phyloP scores from a whole-genome alignment of 1,140 invertebrate species.

The Drosophila lacteicornis region DNA sequence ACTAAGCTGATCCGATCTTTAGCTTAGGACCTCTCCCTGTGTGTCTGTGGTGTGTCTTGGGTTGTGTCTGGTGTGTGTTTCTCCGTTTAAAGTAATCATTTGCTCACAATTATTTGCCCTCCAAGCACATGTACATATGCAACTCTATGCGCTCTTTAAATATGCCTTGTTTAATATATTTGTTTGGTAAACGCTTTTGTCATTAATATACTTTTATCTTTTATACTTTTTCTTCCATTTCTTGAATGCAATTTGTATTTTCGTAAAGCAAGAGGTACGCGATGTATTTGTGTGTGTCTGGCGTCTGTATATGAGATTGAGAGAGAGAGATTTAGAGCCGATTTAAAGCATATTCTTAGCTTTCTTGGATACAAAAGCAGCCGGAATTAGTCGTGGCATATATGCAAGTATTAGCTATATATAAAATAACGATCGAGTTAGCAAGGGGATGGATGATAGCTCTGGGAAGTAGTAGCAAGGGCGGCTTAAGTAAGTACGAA shows the following conservation, averaged over 20 bases:
- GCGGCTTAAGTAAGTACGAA: slow-evolving; percentile 22
- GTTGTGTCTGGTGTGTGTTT: slow-evolving; percentile 2
- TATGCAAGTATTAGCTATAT: slow-evolving; percentile 33
- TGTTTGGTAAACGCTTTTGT: slow-evolving; percentile 53
- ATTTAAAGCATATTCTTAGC: slow-evolving; percentile 63
- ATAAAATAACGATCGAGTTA: slow-evolving; percentile 40
- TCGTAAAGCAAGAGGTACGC: slow-evolving; percentile 82
- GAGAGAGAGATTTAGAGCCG: slow-evolving; percentile 20
- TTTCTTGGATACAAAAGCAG: slow-evolving; percentile 36
- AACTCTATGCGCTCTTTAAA: slow-evolving; percentile 61
- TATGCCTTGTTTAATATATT: slow-evolving; percentile 61
- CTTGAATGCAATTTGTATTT: slow-evolving; percentile 54
- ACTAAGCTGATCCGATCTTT: too few species aligned
- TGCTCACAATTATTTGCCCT: slow-evolving; percentile 66
- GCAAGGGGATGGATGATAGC: slow-evolving; percentile 14
- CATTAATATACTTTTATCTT: slow-evolving; percentile 58
- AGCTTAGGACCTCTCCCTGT: slow-evolving; percentile 11
- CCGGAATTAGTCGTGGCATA: slow-evolving; percentile 23
- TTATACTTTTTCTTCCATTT: slow-evolving; percentile 46
- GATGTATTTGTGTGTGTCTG: slow-evolving; percentile 62
- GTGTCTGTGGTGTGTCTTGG: slow-evolving; percentile 35
- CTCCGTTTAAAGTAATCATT: slow-evolving; percentile 71
- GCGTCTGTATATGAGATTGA: slow-evolving; percentile 29
- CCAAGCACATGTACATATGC: slow-evolving; percentile 60
- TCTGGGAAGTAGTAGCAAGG: slow-evolving; percentile 33